These are phyloP conservation scores for Lysiphlebus fabarum DNA, from an alignment of 1,140 invertebrate species.

Conservation along the genomic window DNA sequence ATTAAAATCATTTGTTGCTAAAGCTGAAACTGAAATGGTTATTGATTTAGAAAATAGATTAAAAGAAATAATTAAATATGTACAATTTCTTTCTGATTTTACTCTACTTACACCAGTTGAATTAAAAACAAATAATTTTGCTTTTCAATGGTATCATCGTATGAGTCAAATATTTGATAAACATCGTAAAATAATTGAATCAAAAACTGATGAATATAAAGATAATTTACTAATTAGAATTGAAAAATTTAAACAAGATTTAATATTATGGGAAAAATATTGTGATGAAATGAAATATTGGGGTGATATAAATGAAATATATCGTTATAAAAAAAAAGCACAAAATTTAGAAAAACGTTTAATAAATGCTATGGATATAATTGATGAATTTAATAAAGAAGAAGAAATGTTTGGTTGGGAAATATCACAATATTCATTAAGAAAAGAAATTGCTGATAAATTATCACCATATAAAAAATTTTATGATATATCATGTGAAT, in stretches of 20 bases:
- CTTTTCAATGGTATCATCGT: slow-evolving; percentile 81
- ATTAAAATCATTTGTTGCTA: slow-evolving; percentile 72
- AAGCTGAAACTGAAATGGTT: slow-evolving; percentile 70
- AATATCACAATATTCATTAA: slow-evolving; percentile 81
- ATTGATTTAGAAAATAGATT: slow-evolving; percentile 74
- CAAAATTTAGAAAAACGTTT: slow-evolving; percentile 67
- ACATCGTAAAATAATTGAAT: slow-evolving; percentile 72
- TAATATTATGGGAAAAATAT: slow-evolving; percentile 76
- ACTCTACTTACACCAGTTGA: slow-evolving; percentile 74
- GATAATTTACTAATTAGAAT: slow-evolving; percentile 69
- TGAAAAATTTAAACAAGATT: slow-evolving; percentile 73
- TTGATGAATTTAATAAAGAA: slow-evolving; percentile 89
- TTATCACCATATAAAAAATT: slow-evolving; percentile 82
- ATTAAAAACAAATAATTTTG: slow-evolving; percentile 81
- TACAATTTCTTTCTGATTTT: slow-evolving; percentile 79
- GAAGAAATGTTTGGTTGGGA: slow-evolving; percentile 89
- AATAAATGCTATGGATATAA: slow-evolving; percentile 70
- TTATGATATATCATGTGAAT: slow-evolving; percentile 84
- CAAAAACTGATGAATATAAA: slow-evolving; percentile 86
- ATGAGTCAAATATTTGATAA: slow-evolving; percentile 80
- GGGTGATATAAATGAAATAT: slow-evolving; percentile 83
- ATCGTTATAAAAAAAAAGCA: slow-evolving; percentile 81
- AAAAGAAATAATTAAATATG: slow-evolving; percentile 63
- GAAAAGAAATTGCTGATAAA: slow-evolving; percentile 70
- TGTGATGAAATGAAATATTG: slow-evolving; percentile 84